Base-by-base conservation (phyloP, 2,113 vertebrate genomes). In the Hipposideros armiger region DNA sequence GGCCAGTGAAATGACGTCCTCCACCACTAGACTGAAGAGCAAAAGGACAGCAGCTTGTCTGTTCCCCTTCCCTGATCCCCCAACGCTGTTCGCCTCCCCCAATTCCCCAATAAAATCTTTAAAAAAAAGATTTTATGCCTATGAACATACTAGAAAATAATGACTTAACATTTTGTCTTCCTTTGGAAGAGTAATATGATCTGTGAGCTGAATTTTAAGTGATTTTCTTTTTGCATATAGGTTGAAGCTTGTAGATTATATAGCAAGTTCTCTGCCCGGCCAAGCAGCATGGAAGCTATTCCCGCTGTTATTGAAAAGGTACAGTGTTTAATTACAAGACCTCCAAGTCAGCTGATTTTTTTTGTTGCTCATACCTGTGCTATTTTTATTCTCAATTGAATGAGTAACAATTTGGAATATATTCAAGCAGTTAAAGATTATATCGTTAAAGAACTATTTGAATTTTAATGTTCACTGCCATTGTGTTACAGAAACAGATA, bases 231-330 rank as follows among this genome's bases (percentile, higher is more conserved):
- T 87, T 83, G 17, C n/a, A 0, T 64, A 4, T 73, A 99, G 99
- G 99, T 99, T 97, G 99, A 99, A 98, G 99, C 99, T 66, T 99
- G 99, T 97, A 99, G 99, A 58, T 98, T 99, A 22, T 99, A 99
- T 96, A 99, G 98, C 98, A 99, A 99, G 93, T 99, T 99, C 64
- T 99, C 99, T 92, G 99, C 98, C 10, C 98, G 99, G 89, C 99
- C 99, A 78, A 99, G 98, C 98, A 99, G 99, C 92, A 94, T 99
- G 85, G 98, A 99, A 94, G 98, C 97, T 97, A 99, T 99, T 96
- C 99, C 99, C 15, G 97, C 98, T 93, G 97, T 99, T 56, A 98
- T 99, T 42, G 99, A 99, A 97, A 99, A 99, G 99, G 99, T 99
- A 98, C 62, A 74, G n/a, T 93, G 56, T 40, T 95, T 45, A 92